phyloP scores from a whole-genome alignment of 2,888 invertebrate genomes.

The Polyploca ridens region DNA sequence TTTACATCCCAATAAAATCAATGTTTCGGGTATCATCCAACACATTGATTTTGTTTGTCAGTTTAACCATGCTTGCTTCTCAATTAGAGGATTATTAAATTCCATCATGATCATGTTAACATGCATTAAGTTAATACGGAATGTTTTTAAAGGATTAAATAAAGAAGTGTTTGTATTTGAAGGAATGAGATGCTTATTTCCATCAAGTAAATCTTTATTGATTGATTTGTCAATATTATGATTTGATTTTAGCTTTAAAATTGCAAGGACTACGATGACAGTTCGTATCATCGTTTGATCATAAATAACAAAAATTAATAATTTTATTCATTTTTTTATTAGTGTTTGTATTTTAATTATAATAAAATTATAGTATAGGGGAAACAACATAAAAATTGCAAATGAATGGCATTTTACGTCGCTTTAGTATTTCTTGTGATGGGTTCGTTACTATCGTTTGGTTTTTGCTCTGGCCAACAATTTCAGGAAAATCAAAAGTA shows the following conservation, averaged over 20 bases:
- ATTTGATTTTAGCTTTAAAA: constrained; percentile 1
- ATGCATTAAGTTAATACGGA: not conserved
- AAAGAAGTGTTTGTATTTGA: not conserved
- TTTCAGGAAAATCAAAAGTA: no score
- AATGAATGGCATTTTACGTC: no score
- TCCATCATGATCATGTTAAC: not conserved
- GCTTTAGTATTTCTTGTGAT: no score
- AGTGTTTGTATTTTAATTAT: not conserved
- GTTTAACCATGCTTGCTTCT: constrained; percentile 1
- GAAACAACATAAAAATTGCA: not conserved
- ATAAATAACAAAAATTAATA: constrained; percentile 10
- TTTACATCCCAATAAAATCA: not conserved
- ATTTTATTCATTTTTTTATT: no score
- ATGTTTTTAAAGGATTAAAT: not conserved
- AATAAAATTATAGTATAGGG: not conserved
- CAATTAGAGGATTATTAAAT: not conserved
- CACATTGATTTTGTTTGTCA: constrained; percentile 4
- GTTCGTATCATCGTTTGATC: not conserved
- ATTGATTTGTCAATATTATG: constrained; percentile 6
- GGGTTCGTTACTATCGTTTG: not conserved
- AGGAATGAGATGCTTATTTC: not conserved
- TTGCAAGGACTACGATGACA: constrained; percentile 11
- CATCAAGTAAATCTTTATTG: not conserved
- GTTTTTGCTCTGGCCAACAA: no score
- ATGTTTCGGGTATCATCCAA: not conserved